phyloP scores from a whole-genome alignment of 1,140 invertebrate species.

The Drosophila tropicalis region DNA sequence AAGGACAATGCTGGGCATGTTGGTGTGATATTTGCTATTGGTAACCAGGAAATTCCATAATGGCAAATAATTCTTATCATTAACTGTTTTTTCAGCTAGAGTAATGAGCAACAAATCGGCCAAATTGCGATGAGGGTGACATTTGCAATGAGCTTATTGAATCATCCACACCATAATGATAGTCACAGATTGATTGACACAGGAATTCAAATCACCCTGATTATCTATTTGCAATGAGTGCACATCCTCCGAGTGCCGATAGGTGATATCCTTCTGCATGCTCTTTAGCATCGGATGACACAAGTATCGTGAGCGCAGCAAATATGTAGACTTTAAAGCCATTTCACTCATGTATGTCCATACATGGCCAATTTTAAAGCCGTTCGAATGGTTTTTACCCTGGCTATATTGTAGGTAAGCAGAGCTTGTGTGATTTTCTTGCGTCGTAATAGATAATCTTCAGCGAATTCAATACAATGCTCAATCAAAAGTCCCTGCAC shows the following conservation, averaged over 20 bases:
- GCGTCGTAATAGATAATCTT: slow-evolving; percentile 87
- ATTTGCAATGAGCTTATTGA: slow-evolving; percentile 77
- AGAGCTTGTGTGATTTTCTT: slow-evolving; percentile 88
- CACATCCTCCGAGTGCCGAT: slow-evolving; percentile 77
- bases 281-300: slow-evolving; percentile 63
- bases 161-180: slow-evolving; percentile 76
- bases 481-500: slow-evolving; percentile 84
- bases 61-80: slow-evolving; percentile 81
- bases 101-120: slow-evolving; percentile 81
- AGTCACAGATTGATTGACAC: slow-evolving; percentile 66
- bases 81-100: slow-evolving; percentile 76
- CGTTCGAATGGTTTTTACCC: slow-evolving; percentile 88
- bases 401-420: slow-evolving; percentile 89
- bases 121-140: slow-evolving; percentile 82
- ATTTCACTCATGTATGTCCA: slow-evolving; percentile 86
- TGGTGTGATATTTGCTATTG: slow-evolving; percentile 82
- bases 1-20: slow-evolving; percentile 82
- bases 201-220: slow-evolving; percentile 53
- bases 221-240: slow-evolving; percentile 29
- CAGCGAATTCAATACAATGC: slow-evolving; percentile 88
- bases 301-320: slow-evolving; percentile 69
- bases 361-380: slow-evolving; percentile 89
- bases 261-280: slow-evolving; percentile 67
- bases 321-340: slow-evolving; percentile 76
- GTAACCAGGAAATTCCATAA: slow-evolving; percentile 81